Evolutionary conservation across 1,140 invertebrate species (phyloP), one percentile per base, ranked within the genome.

Genomic region (Zaprionus davidi): DNA sequence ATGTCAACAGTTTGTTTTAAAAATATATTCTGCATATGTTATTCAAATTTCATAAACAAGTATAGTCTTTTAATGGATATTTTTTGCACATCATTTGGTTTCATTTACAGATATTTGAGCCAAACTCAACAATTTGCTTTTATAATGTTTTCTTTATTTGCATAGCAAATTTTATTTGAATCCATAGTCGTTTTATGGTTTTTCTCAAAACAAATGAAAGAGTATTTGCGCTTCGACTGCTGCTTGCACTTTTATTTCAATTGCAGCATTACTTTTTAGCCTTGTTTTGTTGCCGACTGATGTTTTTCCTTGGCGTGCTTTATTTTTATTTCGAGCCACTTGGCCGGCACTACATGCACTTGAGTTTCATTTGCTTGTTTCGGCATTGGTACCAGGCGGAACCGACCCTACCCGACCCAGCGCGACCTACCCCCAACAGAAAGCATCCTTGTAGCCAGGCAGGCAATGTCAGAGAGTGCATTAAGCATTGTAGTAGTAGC

Each of bases 291-390:
- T 70, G 66, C 76, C 49, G 15, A 56, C 49, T 69, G 79, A 36
- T 72, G 68, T 69, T 78, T 44, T 60, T 17, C 36, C 22, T 67
- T 64, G 53, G n/a, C 38, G n/a, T 57, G 28, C 36, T 38, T 71
- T 62, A 34, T 71, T 58, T 44, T 87, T 80, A 56, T 56, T 73
- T 70, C 57, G 67, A 65, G 76, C 71, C 78, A 90, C 84, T 87
- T 87, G 84, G 84, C 84, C 78, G 78, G 68, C 67, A 86, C 78
- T 65, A 88, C 85, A 88, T 88, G 84, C 85, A 88, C 84, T 88
- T 88, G 84, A 90, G 84, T 88, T 88, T 88, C 84, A 88, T 88
- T 90, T 88, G 84, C 60, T 88, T 90, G 84, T 90, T 87, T 80
- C 66, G 70, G 38, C 66, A 64, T 63, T 12, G 60, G 28, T 51